These are phyloP conservation scores for Odocoileus virginianus DNA, from an alignment of 2,113 vertebrate genomes.

Conservation along the genomic window DNA sequence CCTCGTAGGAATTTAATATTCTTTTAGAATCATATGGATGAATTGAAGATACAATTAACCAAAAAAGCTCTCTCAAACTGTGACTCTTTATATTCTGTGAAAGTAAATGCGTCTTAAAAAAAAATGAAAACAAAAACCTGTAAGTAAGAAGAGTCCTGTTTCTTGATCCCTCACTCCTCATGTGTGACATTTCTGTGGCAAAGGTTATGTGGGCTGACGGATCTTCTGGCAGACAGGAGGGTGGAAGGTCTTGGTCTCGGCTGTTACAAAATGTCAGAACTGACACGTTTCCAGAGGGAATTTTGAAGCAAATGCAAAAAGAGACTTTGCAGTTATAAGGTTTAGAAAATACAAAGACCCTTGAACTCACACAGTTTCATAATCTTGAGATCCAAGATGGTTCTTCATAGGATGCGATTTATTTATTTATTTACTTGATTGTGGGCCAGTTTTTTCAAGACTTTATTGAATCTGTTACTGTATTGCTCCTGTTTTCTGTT, in stretches of 20 bases:
- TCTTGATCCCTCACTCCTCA: neutral
- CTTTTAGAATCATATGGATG: neutral
- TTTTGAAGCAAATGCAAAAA: constrained; percentile 7
- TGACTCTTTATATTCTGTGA: neutral
- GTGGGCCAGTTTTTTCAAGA: neutral
- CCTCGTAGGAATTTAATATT: neutral
- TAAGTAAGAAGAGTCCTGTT: neutral
- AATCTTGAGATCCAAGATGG: neutral
- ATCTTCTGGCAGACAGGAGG: neutral
- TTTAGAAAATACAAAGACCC: neutral
- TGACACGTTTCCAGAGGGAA: neutral
- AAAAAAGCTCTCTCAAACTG: neutral
- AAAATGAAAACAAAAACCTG: neutral
- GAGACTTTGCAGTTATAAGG: neutral
- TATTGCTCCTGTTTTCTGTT: neutral
- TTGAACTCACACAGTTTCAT: neutral
- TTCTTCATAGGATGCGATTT: constrained; percentile 13
- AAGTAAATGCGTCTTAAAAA: neutral
- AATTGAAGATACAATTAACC: neutral
- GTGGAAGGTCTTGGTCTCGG: neutral
- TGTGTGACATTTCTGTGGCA: neutral
- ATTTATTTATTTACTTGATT: neutral
- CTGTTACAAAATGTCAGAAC: constrained; percentile 12
- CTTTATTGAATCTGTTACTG: neutral
- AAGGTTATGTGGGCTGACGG: neutral